These are phyloP conservation scores for Drosophila greeni DNA, from an alignment of 2,888 invertebrate genomes.

Conservation along the genomic window DNA sequence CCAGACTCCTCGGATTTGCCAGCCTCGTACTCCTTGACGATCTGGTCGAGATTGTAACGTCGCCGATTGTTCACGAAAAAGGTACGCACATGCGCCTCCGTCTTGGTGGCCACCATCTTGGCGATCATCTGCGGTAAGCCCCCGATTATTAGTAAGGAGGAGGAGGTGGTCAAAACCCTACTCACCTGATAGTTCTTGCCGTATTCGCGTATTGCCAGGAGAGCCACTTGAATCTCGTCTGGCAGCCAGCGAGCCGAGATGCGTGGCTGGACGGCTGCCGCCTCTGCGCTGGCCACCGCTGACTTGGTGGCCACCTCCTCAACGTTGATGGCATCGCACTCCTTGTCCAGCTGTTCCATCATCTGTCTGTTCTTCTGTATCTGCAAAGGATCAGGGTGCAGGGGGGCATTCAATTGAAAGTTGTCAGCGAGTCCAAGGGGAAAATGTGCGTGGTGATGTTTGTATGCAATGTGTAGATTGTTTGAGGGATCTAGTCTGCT, in stretches of 20 bases:
- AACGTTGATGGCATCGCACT: slow-evolving; percentile 43
- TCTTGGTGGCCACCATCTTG: slow-evolving; percentile 96
- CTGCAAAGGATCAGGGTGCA: slow-evolving; percentile 80
- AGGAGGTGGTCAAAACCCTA: background rate
- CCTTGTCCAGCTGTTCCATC: slow-evolving; percentile 80
- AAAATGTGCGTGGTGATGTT: slow-evolving; percentile 1
- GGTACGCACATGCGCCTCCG: slow-evolving; percentile 92
- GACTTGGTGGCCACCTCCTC: slow-evolving; percentile 62
- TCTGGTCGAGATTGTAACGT: slow-evolving; percentile 91
- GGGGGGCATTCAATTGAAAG: slow-evolving; percentile 64
- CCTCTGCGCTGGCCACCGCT: slow-evolving; percentile 81
- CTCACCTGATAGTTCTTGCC: slow-evolving; percentile 91
- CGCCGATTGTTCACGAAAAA: slow-evolving; percentile 95
- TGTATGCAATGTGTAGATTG: slow-evolving; percentile 1
- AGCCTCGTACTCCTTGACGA: slow-evolving; percentile 91
- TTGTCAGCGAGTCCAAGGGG: slow-evolving; percentile 37
- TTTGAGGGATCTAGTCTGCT: background rate
- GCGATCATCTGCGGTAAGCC: slow-evolving; percentile 87
- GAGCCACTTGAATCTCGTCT: slow-evolving; percentile 93
- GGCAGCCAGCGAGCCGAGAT: slow-evolving; percentile 94
- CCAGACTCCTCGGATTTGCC: slow-evolving; percentile 53
- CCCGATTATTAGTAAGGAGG: background rate
- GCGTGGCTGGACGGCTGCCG: slow-evolving; percentile 82
- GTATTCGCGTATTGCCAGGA: slow-evolving; percentile 90
- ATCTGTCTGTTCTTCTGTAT: slow-evolving; percentile 97